phyloP scores from a whole-genome alignment of 2,797 vertebrate genomes.

The Gallinago stenura region DNA sequence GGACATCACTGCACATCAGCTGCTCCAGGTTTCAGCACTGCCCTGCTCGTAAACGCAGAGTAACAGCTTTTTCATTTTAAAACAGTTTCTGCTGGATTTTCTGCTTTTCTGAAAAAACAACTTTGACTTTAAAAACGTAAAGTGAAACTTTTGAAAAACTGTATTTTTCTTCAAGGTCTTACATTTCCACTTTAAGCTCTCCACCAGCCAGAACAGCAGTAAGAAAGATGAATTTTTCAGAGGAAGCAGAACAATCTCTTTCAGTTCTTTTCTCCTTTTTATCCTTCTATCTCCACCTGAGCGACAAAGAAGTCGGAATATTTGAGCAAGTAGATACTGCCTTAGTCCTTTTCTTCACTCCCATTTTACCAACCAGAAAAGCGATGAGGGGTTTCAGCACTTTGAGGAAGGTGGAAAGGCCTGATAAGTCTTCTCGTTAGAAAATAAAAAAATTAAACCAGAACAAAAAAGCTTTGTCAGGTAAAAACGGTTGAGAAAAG shows the following conservation, averaged over 20 bases:
- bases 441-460: neutral
- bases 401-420: neutral
- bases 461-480: neutral
- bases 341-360: neutral
- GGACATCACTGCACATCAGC: neutral
- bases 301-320: conserved; percentile 11
- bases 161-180: neutral
- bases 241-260: neutral
- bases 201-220: neutral
- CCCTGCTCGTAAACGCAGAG: neutral
- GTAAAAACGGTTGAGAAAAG: neutral
- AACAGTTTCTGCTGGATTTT: neutral
- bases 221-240: neutral
- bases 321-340: neutral
- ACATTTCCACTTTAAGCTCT: neutral
- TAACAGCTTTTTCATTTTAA: neutral
- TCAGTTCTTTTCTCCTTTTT: neutral
- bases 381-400: neutral
- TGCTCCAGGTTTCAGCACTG: neutral
- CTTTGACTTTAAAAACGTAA: neutral
- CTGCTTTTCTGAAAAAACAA: neutral
- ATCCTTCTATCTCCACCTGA: conserved; percentile 1
- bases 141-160: neutral
- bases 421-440: neutral
- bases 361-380: neutral